phyloP scores from a whole-genome alignment of 2,888 invertebrate species.

The Rhyacophila evoluta region DNA sequence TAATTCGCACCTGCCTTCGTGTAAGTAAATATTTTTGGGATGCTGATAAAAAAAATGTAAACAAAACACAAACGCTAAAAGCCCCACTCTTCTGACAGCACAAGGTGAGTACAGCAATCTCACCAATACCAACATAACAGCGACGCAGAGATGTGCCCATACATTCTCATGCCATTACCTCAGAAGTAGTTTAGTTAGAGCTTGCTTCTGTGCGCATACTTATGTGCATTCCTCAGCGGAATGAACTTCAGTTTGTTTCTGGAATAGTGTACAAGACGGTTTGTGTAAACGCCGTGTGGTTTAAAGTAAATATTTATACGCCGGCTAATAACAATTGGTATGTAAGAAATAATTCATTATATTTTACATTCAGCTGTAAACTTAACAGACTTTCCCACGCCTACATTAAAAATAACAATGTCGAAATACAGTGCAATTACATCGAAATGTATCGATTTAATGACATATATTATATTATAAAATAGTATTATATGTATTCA shows the following conservation, averaged over 20 bases:
- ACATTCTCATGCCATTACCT: neutral
- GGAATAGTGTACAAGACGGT: neutral
- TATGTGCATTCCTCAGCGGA: neutral
- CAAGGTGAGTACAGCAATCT: neutral
- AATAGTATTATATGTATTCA: too few relatives aligned
- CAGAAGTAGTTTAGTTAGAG: neutral
- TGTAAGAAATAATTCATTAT: too few relatives aligned
- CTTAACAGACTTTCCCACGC: slow-evolving; percentile 1
- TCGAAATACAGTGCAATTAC: too few relatives aligned
- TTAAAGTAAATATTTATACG: neutral
- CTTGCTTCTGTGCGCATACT: neutral
- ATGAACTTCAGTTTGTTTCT: neutral
- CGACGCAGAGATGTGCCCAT: neutral
- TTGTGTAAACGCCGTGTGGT: neutral
- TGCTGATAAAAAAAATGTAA: neutral
- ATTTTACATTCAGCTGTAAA: too few relatives aligned
- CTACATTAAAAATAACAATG: neutral
- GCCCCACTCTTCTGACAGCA: neutral
- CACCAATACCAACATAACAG: neutral
- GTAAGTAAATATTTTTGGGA: too few relatives aligned
- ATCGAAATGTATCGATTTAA: too few relatives aligned
- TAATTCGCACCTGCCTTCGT: too few relatives aligned
- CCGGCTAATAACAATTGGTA: neutral
- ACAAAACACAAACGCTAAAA: neutral
- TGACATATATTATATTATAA: too few relatives aligned